phyloP scores from a whole-genome alignment of 2,888 invertebrate species.

The Cosmorhoe ocellata region DNA sequence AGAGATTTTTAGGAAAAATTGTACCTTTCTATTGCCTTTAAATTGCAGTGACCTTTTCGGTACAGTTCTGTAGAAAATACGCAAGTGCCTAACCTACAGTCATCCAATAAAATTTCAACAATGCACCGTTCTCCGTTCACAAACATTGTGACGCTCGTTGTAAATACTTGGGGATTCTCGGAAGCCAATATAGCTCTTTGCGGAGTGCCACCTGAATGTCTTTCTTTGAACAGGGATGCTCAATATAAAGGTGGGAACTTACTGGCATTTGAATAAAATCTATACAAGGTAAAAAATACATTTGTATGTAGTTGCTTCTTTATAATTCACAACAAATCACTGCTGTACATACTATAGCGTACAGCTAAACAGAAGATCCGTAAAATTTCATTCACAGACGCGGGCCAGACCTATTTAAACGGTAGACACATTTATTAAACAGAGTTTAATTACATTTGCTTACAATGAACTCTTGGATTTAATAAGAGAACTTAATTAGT shows the following conservation, averaged over 20 bases:
- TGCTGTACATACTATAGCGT: no score
- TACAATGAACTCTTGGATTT: constrained; percentile 12
- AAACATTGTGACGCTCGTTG: constrained; percentile 24
- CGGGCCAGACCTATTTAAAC: constrained; percentile 5
- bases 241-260: no score
- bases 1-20: no score
- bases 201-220: constrained; percentile 16
- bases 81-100: background rate
- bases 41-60: no score
- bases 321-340: no score
- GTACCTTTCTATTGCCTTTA: no score
- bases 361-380: no score
- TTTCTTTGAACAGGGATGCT: constrained; percentile 13
- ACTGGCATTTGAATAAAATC: constrained; percentile 6
- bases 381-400: constrained; percentile 1
- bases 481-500: constrained; percentile 16
- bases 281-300: background rate
- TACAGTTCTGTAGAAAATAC: constrained; percentile 4
- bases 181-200: constrained; percentile 26
- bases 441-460: constrained; percentile 24
- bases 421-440: constrained; percentile 16
- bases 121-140: constrained; percentile 15
- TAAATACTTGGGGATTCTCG: constrained; percentile 19
- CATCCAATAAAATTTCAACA: constrained; percentile 22
- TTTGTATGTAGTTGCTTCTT: no score